Evolutionary conservation across 2,888 invertebrate genomes (phyloP).

Genomic region (Erebia aethiops): DNA sequence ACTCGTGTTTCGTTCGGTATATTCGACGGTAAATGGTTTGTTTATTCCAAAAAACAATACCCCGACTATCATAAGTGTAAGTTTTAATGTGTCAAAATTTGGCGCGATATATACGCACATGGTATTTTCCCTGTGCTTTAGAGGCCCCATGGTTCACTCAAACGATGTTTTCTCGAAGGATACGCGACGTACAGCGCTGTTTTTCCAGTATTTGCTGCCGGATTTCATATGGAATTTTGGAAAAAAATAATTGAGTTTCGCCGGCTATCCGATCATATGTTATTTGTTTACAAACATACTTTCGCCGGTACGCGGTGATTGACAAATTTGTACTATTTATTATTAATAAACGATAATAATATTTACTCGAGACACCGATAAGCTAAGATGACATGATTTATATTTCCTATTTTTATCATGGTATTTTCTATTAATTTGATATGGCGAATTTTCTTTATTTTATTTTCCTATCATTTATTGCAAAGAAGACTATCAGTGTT

Average conservation of each 20-base stretch:
- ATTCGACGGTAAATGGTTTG: not conserved
- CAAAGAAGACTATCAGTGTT: not conserved
- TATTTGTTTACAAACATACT: constrained; percentile 80
- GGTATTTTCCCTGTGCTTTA: constrained; percentile 54
- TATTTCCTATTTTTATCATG: not conserved
- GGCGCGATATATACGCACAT: constrained; percentile 70
- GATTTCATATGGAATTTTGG: constrained; percentile 47
- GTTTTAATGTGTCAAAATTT: constrained; percentile 59
- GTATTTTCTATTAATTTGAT: no score
- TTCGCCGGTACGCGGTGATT: constrained; percentile 62
- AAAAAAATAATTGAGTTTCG: constrained; percentile 42
- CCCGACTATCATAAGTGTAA: not conserved
- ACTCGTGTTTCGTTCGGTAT: not conserved
- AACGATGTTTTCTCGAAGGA: constrained; percentile 48
- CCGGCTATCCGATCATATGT: constrained; percentile 66
- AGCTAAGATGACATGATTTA: not conserved
- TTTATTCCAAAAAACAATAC: not conserved
- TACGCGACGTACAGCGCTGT: constrained; percentile 41
- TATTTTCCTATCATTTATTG: not conserved
- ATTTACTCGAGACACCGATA: constrained; percentile 12
- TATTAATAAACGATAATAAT: constrained; percentile 30
- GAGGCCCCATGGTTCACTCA: constrained; percentile 44
- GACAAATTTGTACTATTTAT: constrained; percentile 35
- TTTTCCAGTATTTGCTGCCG: constrained; percentile 46
- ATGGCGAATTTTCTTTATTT: not conserved